These are phyloP conservation scores for Amphiprion percula DNA, from an alignment of 2,113 vertebrate species.

Conservation along the genomic window DNA sequence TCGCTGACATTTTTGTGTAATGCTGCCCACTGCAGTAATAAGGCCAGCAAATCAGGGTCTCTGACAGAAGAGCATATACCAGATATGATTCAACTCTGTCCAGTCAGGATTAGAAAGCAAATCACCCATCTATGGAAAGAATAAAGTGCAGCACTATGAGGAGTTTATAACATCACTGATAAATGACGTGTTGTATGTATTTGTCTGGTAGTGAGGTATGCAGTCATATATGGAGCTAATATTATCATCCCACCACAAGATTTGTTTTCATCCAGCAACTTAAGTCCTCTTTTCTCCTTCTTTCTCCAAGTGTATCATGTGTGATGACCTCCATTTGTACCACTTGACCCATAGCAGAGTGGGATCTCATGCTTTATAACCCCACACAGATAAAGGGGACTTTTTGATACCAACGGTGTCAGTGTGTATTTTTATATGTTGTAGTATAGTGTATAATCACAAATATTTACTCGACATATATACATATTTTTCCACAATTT, in stretches of 20 bases:
- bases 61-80: constrained; percentile 72
- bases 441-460: too few relatives aligned
- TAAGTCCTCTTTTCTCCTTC: neutral
- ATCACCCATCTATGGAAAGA: constrained; percentile 55
- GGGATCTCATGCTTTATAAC: constrained; percentile 6
- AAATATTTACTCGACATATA: neutral
- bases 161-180: constrained; percentile 55
- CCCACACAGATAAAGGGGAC: neutral
- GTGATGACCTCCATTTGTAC: constrained; percentile 3
- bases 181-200: constrained; percentile 55
- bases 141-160: constrained; percentile 42
- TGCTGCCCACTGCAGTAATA: constrained; percentile 71
- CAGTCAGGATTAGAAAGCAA: constrained; percentile 59
- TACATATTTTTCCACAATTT: neutral
- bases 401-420: too few relatives aligned
- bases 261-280: constrained; percentile 39
- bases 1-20: constrained; percentile 74
- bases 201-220: constrained; percentile 20
- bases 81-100: constrained; percentile 74
- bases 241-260: constrained; percentile 11
- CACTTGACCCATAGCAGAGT: constrained; percentile 19
- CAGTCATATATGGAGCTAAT: constrained; percentile 26
- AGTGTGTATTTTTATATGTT: too few relatives aligned
- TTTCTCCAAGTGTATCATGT: constrained; percentile 7
- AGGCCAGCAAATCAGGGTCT: constrained; percentile 65